A percentile compares a stretch with the other conserved stretches of the same genome.
These are phyloP conservation scores for Eupeodes latifasciatus DNA, from an alignment of 2,888 invertebrate genomes.

Conservation along the genomic window DNA sequence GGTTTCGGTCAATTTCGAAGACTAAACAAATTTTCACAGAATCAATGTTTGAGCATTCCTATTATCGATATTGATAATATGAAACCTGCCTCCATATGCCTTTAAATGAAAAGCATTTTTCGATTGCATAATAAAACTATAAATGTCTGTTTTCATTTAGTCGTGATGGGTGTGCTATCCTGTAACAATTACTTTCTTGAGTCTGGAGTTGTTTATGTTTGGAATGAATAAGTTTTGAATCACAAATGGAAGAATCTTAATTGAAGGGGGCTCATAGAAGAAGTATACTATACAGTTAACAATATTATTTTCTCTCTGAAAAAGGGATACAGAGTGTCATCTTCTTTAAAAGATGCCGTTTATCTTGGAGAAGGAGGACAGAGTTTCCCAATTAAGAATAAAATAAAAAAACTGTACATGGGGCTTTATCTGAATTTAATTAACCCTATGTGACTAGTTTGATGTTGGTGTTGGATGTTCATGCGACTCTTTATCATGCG, in stretches of 20 bases:
- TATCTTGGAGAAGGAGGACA: conserved; percentile 45
- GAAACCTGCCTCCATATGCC: too few species aligned
- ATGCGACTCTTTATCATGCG: conserved; percentile 29
- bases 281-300: too few species aligned
- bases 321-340: conserved; percentile 39
- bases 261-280: conserved; percentile 6
- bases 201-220: conserved; percentile 9
- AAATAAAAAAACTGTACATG: conserved; percentile 45
- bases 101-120: not conserved
- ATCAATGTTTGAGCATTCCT: too few species aligned
- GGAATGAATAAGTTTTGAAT: conserved; percentile 22
- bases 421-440: conserved; percentile 72
- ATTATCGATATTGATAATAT: too few species aligned
- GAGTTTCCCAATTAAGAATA: conserved; percentile 39
- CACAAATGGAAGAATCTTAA: conserved; percentile 12
- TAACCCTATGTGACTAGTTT: conserved; percentile 64
- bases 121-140: conserved; percentile 69
- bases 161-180: conserved; percentile 22
- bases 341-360: conserved; percentile 27
- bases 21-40: too few species aligned
- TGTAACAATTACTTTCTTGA: not conserved
- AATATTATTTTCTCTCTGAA: not conserved
- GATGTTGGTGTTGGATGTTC: not conserved
- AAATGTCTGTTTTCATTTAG: conserved; percentile 46
- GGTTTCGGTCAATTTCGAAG: too few species aligned